These are phyloP conservation scores for Serripes groenlandicus DNA, from an alignment of 2,888 invertebrate genomes.

Conservation along the genomic window DNA sequence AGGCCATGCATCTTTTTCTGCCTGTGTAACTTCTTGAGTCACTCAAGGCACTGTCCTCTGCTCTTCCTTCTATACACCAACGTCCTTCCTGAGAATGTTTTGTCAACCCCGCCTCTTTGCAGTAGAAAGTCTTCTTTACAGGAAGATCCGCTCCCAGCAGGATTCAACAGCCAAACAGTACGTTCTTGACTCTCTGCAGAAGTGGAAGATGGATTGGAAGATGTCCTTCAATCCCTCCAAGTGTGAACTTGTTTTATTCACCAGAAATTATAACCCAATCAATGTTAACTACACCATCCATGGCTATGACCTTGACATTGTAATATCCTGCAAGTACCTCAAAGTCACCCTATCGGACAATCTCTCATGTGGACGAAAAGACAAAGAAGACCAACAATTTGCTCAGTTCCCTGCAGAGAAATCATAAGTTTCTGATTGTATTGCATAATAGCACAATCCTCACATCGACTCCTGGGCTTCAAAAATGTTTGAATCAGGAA, in stretches of 20 bases:
- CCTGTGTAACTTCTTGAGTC: too few relatives aligned
- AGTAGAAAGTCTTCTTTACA: conserved; percentile 62
- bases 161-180: conserved; percentile 43
- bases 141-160: conserved; percentile 16
- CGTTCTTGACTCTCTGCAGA: conserved; percentile 39
- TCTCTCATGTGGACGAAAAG: too few relatives aligned
- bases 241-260: conserved; percentile 39
- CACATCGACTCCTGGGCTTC: too few relatives aligned
- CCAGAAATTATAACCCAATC: conserved; percentile 29
- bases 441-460: too few relatives aligned
- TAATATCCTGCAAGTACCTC: conserved; percentile 18
- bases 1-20: too few relatives aligned
- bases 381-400: too few relatives aligned
- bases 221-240: conserved; percentile 61
- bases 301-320: background rate
- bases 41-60: too few relatives aligned
- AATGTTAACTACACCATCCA: conserved; percentile 17
- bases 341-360: too few relatives aligned
- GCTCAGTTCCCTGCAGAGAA: too few relatives aligned
- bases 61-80: conserved; percentile 23
- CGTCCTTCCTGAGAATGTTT: conserved; percentile 40
- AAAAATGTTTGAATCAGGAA: too few relatives aligned
- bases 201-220: conserved; percentile 46
- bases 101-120: conserved; percentile 59
- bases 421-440: too few relatives aligned